These are phyloP conservation scores for Sanderia malayensis DNA, from an alignment of 30 jellyfish, hydroid and myxozoan species.

Conservation along the genomic window DNA sequence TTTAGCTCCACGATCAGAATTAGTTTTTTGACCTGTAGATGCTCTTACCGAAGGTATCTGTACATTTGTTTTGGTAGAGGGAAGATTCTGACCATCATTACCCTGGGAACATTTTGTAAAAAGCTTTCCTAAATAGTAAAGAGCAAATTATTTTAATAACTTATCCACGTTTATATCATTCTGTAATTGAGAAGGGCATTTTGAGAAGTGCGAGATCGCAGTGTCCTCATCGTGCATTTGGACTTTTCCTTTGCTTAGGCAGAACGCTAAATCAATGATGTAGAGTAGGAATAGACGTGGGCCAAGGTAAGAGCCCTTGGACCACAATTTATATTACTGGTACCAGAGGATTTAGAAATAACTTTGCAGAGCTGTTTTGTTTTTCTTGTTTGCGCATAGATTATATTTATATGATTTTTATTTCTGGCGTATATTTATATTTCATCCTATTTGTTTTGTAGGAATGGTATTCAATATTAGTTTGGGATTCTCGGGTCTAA, in stretches of 20 bases:
- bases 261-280: conserved; percentile 24
- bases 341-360: conserved; percentile 12
- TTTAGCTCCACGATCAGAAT: background rate
- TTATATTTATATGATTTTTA: no score
- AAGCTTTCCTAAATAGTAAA: background rate
- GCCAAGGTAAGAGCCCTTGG: conserved; percentile 29
- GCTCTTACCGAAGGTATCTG: background rate
- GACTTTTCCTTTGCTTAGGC: conserved; percentile 24
- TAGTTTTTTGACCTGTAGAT: background rate
- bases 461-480: conserved; percentile 95
- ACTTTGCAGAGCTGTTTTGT: conserved; percentile 33
- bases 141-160: background rate
- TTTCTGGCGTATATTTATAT: no score
- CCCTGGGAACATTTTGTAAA: background rate
- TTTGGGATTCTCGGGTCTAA: conserved; percentile 79
- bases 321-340: conserved; percentile 4
- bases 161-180: conserved; percentile 18
- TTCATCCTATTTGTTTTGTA: conserved; percentile 13
- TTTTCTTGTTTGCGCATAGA: no score
- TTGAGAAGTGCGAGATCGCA: conserved; percentile 11
- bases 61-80: background rate
- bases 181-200: conserved; percentile 12
- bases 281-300: conserved; percentile 6
- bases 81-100: background rate
- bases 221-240: conserved; percentile 23